Base-by-base conservation (phyloP, 2,797 vertebrate genomes). In the Enteromius fasciolatus region DNA sequence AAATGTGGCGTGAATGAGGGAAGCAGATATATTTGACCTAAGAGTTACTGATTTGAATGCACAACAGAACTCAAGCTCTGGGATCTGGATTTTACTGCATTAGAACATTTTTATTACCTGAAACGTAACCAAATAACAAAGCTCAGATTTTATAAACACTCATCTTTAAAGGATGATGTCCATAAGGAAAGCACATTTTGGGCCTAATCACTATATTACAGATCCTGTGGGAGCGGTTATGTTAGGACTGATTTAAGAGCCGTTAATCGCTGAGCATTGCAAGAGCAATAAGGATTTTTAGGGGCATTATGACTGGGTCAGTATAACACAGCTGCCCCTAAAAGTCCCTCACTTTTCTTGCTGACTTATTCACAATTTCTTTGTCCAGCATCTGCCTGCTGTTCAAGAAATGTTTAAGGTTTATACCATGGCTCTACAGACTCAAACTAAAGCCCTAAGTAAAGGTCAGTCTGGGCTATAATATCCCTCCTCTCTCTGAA, bases 231-330 rank as follows among this genome's bases (percentile, higher is more conserved):
- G 76, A 67, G n/a, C 8, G 2, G 25, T 50, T n/a, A 20, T 33
- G 25, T 78, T 78, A 52, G 18, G 31, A 39, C 31, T 68, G 76
- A 78, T 68, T 68, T 78, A 54, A 68, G 11, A 78, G 76, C 41
- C 8, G 18, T 46, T 44, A 6, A 66, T 78, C 66, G 95, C 87
- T 92, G 95, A 95, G 92, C 90, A 98, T 96, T 98, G 97, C 97
- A 99, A 99, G 97, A 99, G 96, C 96, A 98, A 98, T 97, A 99
- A 99, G 98, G 98, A 99, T 99, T 99, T 99, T 99, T 97, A 99
- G 98, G 98, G 97, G 98, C 97, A 99, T 99, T 99, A 99, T 99
- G 98, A 98, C 97, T 97, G 97, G 95, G 97, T 97, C 96, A 97
- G 96, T 96, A 94, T 97, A 99, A 99, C 98, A 99, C 97, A 99